phyloP scores from a whole-genome alignment of 23 tunicate genomes.

The Pegea sp. region DNA sequence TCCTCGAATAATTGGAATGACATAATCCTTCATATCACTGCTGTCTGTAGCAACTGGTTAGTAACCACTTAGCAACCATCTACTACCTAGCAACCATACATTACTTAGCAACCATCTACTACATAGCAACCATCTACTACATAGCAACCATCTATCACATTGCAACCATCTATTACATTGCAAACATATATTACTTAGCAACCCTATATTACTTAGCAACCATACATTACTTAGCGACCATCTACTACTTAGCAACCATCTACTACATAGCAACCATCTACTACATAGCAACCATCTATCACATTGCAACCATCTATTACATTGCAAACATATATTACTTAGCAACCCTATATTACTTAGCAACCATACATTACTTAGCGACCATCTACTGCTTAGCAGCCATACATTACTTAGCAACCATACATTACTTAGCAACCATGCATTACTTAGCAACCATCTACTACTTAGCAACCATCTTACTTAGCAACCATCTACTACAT shows the following conservation, averaged over 20 bases:
- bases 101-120: neutral
- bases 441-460: no score
- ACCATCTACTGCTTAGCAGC: neutral
- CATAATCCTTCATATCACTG: constrained; percentile 45
- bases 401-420: neutral
- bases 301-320: neutral
- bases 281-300: neutral
- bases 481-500: neutral
- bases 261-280: no score
- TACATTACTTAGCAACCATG: no score
- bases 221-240: neutral
- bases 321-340: no score
- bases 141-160: no score
- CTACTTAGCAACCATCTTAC: neutral
- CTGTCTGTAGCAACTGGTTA: constrained; percentile 17
- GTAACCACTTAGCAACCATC: no score
- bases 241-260: no score
- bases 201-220: neutral
- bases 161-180: no score
- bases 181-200: no score
- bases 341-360: no score
- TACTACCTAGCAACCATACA: neutral
- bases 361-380: no score
- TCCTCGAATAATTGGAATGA: constrained; percentile 78
- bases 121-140: no score